These are phyloP conservation scores for Cynopterus sphinx DNA, from an alignment of 2,797 vertebrate genomes.

Conservation along the genomic window DNA sequence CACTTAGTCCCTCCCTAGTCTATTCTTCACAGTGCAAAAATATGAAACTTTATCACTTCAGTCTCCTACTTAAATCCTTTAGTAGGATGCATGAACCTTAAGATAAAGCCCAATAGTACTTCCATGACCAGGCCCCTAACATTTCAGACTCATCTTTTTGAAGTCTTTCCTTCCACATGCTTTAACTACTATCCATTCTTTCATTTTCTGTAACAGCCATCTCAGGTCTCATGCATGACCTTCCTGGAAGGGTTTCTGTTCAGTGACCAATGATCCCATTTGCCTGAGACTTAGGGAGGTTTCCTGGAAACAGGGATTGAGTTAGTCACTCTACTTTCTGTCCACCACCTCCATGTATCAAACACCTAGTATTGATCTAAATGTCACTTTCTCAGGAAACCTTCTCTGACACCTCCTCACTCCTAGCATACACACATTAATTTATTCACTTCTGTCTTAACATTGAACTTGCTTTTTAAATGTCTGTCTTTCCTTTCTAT, in stretches of 20 bases:
- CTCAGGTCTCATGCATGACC: not conserved
- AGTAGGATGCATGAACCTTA: not conserved
- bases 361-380: not conserved
- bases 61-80: not conserved
- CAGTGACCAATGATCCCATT: not conserved
- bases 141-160: not conserved
- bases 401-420: not conserved
- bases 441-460: conserved; percentile 18
- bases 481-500: not conserved
- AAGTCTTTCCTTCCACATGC: not conserved
- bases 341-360: not conserved
- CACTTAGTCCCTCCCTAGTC: not conserved
- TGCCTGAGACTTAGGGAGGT: not conserved
- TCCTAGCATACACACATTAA: not conserved
- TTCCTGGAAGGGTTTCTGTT: not conserved
- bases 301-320: not conserved
- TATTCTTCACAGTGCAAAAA: not conserved
- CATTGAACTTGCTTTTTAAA: not conserved
- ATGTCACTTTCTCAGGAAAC: not conserved
- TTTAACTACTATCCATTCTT: not conserved
- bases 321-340: not conserved
- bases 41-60: not conserved
- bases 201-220: not conserved
- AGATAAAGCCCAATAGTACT: not conserved
- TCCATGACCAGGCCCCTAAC: not conserved